A percentile compares a stretch with the other conserved stretches of the same genome.
These are phyloP conservation scores for Rhinoraja longicauda DNA, from an alignment of 2,797 vertebrate genomes.

Conservation along the genomic window DNA sequence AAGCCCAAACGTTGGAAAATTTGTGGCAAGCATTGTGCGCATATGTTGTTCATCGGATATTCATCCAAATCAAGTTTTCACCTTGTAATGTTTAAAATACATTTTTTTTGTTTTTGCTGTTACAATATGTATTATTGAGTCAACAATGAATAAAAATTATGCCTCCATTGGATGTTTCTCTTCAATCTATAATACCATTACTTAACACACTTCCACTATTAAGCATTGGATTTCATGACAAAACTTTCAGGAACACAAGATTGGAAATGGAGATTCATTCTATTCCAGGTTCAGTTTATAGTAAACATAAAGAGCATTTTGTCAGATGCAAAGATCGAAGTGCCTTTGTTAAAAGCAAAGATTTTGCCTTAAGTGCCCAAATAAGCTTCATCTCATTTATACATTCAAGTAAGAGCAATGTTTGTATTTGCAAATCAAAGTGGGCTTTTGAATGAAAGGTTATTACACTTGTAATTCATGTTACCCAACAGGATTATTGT, in stretches of 20 bases:
- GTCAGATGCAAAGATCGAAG: background rate
- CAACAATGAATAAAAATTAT: slow-evolving; percentile 39
- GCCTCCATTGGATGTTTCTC: slow-evolving; percentile 11
- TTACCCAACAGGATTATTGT: background rate
- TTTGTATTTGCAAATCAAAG: background rate
- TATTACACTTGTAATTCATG: background rate
- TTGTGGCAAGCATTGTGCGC: slow-evolving; percentile 30
- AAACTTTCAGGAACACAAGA: background rate
- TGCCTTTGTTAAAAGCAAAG: background rate
- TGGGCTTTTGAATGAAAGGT: background rate
- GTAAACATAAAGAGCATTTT: background rate
- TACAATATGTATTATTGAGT: slow-evolving; percentile 38
- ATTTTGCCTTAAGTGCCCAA: background rate
- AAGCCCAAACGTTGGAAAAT: slow-evolving; percentile 8
- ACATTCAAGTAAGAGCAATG: background rate
- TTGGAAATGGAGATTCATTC: background rate
- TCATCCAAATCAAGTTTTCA: slow-evolving; percentile 39
- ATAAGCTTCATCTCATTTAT: background rate
- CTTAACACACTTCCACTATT: background rate
- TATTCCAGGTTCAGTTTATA: background rate
- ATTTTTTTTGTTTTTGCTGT: slow-evolving; percentile 37
- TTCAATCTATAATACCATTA: background rate
- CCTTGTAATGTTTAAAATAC: slow-evolving; percentile 35
- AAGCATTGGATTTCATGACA: background rate
- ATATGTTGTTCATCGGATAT: slow-evolving; percentile 24